Evolutionary conservation across 1,140 invertebrate species (phyloP).

Genomic region (Drosophila carrolli): DNA sequence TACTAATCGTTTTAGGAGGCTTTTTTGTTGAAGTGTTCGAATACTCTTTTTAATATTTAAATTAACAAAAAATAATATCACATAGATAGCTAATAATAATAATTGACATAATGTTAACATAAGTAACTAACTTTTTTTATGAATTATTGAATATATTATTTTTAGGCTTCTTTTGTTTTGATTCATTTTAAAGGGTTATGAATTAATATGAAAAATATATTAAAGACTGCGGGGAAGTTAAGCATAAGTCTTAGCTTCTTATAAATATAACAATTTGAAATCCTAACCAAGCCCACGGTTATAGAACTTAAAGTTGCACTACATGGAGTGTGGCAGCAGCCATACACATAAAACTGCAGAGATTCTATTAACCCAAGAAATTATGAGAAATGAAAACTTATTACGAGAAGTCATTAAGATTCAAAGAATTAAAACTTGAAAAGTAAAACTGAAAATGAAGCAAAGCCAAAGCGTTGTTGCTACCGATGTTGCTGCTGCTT

Average conservation of each 20-base stretch:
- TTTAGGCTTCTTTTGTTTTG: too few species aligned
- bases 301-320: slow-evolving; percentile 45
- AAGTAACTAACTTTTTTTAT: too few species aligned
- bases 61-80: too few species aligned
- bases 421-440: slow-evolving; percentile 83
- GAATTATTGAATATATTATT: too few species aligned
- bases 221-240: too few species aligned
- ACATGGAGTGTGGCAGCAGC: slow-evolving; percentile 41
- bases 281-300: slow-evolving; percentile 37
- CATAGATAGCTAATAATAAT: too few species aligned
- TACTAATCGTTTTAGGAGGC: not conserved
- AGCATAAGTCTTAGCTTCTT: too few species aligned
- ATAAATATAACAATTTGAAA: not conserved
- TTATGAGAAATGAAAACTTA: slow-evolving; percentile 84
- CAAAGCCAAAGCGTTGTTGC: slow-evolving; percentile 41
- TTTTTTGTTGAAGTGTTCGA: too few species aligned
- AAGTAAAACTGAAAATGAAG: slow-evolving; percentile 74
- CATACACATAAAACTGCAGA: slow-evolving; percentile 62
- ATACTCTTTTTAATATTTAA: too few species aligned
- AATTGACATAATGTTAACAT: too few species aligned
- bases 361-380: slow-evolving; percentile 84
- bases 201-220: too few species aligned
- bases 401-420: slow-evolving; percentile 84
- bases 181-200: too few species aligned
- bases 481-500: slow-evolving; percentile 12